Conservation (phyloP, 53 echinoderm and acorn worm species). For the Stichopus horrens region DNA sequence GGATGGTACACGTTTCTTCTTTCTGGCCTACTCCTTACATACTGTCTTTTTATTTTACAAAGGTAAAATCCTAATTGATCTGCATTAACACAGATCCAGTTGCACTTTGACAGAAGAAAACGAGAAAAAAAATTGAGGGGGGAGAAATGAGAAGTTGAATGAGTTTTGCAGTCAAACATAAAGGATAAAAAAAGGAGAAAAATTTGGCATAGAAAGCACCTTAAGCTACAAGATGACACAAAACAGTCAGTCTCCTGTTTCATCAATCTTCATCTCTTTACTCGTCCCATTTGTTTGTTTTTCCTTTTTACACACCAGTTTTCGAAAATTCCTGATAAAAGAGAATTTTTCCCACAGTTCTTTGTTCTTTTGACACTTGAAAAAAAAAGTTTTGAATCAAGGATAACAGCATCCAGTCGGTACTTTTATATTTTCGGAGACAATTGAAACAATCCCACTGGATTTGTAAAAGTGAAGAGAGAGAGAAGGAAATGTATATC, state of each 20-base stretch:
- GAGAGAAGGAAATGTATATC: background rate
- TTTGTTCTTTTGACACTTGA: slow-evolving; percentile 19
- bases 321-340: background rate
- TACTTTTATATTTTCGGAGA: slow-evolving; percentile 28
- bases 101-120: no score
- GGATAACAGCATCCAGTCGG: slow-evolving; percentile 24
- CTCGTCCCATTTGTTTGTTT: background rate
- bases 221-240: slow-evolving; percentile 22
- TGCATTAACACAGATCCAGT: no score
- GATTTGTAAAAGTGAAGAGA: background rate
- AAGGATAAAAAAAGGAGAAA: background rate
- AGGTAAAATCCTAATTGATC: no score
- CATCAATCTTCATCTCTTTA: background rate
- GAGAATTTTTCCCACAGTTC: background rate
- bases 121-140: no score
- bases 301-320: background rate
- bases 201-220: slow-evolving; percentile 37
- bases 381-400: slow-evolving; percentile 5
- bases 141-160: background rate
- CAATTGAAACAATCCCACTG: background rate
- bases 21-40: no score
- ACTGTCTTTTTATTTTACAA: no score
- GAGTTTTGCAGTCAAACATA: background rate
- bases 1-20: no score
- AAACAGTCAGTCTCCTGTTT: background rate